Conservation (phyloP, 1,140 invertebrate species). For the Drosophila nigrodunni region DNA sequence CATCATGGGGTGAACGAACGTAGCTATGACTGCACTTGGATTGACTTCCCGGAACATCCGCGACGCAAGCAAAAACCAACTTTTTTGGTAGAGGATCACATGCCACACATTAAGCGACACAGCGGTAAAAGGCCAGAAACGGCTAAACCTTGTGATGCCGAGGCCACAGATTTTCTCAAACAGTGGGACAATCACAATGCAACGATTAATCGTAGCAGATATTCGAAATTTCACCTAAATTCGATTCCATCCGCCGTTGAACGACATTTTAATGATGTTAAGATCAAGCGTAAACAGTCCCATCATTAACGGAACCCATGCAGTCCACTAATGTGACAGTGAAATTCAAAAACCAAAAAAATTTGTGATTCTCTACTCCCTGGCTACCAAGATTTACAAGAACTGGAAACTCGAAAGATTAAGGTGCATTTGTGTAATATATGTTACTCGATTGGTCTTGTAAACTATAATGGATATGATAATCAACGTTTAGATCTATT, state of each 20-base stretch:
- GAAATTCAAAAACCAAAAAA: no score
- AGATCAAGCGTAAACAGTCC: not conserved
- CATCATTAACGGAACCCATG: not conserved
- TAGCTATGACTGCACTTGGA: conserved; percentile 53
- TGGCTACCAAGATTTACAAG: not conserved
- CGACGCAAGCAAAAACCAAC: not conserved
- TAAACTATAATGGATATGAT: not conserved
- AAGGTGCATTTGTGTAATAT: not conserved
- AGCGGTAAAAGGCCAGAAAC: conserved; percentile 25
- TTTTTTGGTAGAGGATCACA: not conserved
- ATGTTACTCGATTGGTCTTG: not conserved
- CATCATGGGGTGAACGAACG: conserved; percentile 29
- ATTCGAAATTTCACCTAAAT: not conserved
- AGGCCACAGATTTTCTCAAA: conserved; percentile 39
- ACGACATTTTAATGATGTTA: not conserved
- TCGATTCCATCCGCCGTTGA: not conserved
- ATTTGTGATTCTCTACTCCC: not conserved
- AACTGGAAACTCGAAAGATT: not conserved
- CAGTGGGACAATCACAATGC: conserved; percentile 38
- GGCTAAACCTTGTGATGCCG: conserved; percentile 38
- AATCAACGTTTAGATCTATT: not conserved
- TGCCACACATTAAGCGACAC: not conserved
- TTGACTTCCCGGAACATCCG: conserved; percentile 42
- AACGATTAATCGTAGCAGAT: conserved; percentile 29
- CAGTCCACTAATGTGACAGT: not conserved